Conservation (phyloP, 1,140 invertebrate genomes). For the Neocloeon triangulifer region DNA sequence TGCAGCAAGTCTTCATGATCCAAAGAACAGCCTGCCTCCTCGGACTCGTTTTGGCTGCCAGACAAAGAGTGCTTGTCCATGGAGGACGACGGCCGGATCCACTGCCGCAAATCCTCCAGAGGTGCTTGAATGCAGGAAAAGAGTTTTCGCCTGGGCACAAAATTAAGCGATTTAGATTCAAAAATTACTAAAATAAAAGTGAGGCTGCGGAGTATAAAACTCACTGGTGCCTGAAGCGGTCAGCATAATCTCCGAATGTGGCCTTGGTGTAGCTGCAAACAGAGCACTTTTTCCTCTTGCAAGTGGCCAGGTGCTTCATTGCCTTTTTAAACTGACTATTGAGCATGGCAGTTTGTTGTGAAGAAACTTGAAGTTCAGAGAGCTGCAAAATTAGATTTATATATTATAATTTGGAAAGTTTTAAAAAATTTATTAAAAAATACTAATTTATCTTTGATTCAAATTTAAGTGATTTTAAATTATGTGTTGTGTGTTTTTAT, state of each 20-base stretch:
- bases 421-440: conserved; percentile 11
- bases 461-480: no score
- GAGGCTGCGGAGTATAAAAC: neutral
- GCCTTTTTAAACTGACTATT: conserved; percentile 25
- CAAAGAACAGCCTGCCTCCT: conserved; percentile 1
- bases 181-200: neutral
- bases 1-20: conserved; percentile 1
- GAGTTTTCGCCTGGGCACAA: conserved; percentile 22
- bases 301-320: conserved; percentile 24
- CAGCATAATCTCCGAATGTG: conserved; percentile 29
- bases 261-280: conserved; percentile 32
- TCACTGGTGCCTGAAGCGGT: conserved; percentile 12
- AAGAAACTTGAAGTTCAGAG: conserved; percentile 15
- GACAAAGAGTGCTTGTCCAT: conserved; percentile 5
- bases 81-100: conserved; percentile 19
- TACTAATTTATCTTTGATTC: neutral
- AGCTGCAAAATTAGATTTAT: conserved; percentile 13
- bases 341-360: conserved; percentile 18
- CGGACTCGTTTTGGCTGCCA: conserved; percentile 4
- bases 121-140: conserved; percentile 33
- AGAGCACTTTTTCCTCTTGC: conserved; percentile 28
- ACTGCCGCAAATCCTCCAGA: conserved; percentile 25
- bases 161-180: neutral
- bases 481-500: no score
- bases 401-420: conserved; percentile 16